Conservation (phyloP, 2,888 invertebrate genomes). For the Oscheius sp. region DNA sequence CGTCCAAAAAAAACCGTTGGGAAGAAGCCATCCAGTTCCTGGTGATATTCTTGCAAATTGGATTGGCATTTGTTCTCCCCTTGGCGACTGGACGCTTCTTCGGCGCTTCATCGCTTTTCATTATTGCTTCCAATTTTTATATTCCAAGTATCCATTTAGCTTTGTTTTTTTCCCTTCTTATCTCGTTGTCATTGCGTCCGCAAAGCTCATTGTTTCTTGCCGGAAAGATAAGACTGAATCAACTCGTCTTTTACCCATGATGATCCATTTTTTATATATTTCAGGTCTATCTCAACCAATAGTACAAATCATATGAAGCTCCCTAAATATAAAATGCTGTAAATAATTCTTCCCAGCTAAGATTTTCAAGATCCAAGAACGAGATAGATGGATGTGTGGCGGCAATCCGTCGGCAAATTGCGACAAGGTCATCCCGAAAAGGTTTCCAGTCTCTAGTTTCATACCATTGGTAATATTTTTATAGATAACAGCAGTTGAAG, state of each 20-base stretch:
- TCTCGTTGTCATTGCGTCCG: conserved; percentile 4
- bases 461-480: not conserved
- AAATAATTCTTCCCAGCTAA: conserved; percentile 13
- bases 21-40: no score
- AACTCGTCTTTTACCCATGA: not conserved
- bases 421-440: conserved; percentile 30
- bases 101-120: no score
- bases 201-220: conserved; percentile 6
- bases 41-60: no score
- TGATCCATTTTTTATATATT: conserved; percentile 1
- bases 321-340: no score
- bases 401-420: conserved; percentile 28
- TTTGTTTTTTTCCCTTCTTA: not conserved
- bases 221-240: conserved; percentile 9
- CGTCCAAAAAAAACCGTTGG: no score
- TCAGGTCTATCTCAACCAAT: not conserved
- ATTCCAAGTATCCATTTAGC: not conserved
- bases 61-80: no score
- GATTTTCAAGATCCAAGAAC: not conserved
- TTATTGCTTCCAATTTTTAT: not conserved
- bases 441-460: conserved; percentile 10
- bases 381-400: conserved; percentile 30
- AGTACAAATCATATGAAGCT: conserved; percentile 21
- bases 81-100: no score
- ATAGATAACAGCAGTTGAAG: conserved; percentile 32